Base-by-base conservation (phyloP, 1,140 invertebrate genomes). In the Drosophila pallidifrons region DNA sequence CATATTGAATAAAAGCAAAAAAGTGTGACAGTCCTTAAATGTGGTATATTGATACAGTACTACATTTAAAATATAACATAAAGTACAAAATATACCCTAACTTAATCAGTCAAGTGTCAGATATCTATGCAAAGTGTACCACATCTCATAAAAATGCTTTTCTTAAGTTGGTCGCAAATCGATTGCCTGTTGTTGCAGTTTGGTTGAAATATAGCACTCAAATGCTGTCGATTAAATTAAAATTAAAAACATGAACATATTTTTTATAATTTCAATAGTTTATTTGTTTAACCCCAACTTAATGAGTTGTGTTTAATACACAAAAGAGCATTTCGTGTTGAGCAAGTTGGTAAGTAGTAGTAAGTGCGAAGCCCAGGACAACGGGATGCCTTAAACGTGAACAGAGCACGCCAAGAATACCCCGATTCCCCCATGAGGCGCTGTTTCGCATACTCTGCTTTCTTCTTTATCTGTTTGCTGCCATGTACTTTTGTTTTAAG, bases 331-430 rank as follows among this genome's bases (percentile, higher is more conserved):
- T 81, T 78, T 67, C 52, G 67, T 70, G 76, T 78, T 85, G 75
- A 85, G 49, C 74, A 79, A 77, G 79, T 71, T 74, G 82, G 73
- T 65, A 66, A 73, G 57, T 85, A 82, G 57, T 85, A 82, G 88
- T 88, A 45, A 65, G 55, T 77, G 70, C 64, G 64, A 75, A 68
- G 30, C 77, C 66, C 63, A 68, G 2, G 55, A 46, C 59, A 58
- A 55, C 35, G 13, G 5, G 30, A 30, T 5, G 73, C 77, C 66
- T 45, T 25, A 66, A 64, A 78, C 51, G 68, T 58, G 25, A 54
- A 43, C 30, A 73, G 46, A 11, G 32, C 61, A 58, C 15, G 32
- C 41, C 8, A 11, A n/a, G 13, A 47, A 25, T 41, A 10, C 8
- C 38, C 38, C 7, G 7, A 47, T 25, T 7, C 28, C 13, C 15